Evolutionary conservation across 2,888 invertebrate species (phyloP).

Genomic region (Phortica magna): DNA sequence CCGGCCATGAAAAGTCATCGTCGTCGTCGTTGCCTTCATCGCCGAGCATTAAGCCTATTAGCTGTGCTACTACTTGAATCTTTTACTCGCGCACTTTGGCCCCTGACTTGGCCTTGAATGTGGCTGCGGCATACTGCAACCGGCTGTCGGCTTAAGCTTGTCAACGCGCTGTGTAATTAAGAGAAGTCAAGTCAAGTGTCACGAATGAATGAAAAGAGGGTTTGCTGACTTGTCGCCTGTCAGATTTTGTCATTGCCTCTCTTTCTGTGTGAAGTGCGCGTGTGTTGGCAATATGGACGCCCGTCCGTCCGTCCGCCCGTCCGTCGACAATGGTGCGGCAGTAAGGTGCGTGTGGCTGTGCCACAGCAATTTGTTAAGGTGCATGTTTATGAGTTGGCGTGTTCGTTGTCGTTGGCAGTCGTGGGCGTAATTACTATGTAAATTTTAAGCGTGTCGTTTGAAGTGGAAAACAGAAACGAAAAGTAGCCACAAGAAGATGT

Average conservation of each 20-base stretch:
- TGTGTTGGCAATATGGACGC: too few species aligned
- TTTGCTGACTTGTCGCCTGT: constrained; percentile 6
- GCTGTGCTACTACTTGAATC: not conserved
- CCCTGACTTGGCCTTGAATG: not conserved
- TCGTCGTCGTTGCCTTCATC: not conserved
- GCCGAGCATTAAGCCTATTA: not conserved
- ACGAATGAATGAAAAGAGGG: not conserved
- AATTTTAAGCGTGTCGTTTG: not conserved
- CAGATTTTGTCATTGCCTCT: constrained; percentile 6
- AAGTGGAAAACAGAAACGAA: too few species aligned
- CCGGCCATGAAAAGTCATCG: not conserved
- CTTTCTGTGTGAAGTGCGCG: too few species aligned
- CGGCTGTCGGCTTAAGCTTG: constrained; percentile 5
- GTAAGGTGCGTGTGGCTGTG: not conserved
- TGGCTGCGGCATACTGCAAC: not conserved
- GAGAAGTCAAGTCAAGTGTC: constrained; percentile 10
- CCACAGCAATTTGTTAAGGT: not conserved
- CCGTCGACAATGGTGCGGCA: not conserved
- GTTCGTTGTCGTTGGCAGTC: too few species aligned
- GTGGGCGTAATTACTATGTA: not conserved
- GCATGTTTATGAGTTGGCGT: not conserved
- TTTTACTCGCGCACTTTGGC: not conserved
- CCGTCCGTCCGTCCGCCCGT: not conserved
- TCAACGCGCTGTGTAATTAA: constrained; percentile 1
- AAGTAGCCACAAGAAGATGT: too few species aligned